Evolutionary conservation across 2,113 vertebrate genomes (phyloP).

Genomic region (Lonchura striata): DNA sequence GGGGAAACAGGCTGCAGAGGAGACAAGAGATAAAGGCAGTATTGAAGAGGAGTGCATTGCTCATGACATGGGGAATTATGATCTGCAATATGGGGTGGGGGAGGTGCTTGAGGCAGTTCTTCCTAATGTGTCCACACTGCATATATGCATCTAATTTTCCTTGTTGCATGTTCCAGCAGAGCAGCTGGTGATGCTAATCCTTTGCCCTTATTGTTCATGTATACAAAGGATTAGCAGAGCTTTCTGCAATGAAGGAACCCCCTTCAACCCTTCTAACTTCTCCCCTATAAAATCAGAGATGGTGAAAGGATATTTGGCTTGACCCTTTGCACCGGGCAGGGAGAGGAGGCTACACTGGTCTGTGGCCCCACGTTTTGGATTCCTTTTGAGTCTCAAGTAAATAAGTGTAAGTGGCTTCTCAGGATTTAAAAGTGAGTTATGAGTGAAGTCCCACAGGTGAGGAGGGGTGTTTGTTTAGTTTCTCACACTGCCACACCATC

Average conservation of each 20-base stretch:
- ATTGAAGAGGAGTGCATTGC: not conserved
- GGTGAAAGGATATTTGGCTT: not conserved
- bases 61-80: not conserved
- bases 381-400: not conserved
- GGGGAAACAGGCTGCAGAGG: not conserved
- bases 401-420: not conserved
- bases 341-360: not conserved
- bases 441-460: not conserved
- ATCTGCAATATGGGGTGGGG: not conserved
- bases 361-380: not conserved
- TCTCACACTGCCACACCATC: not conserved
- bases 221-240: constrained; percentile 7
- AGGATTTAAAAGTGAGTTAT: not conserved
- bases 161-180: not conserved
- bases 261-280: not conserved
- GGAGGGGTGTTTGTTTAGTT: not conserved
- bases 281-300: not conserved
- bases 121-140: constrained; percentile 36
- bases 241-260: not conserved
- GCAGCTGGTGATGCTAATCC: constrained; percentile 37
- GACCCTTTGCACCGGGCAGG: not conserved
- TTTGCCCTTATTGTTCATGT: not conserved
- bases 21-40: not conserved
- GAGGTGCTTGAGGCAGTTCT: not conserved
- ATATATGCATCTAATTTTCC: constrained; percentile 44